Evolutionary conservation across 2,888 invertebrate genomes (phyloP), one percentile per base, ranked within the genome.

Genomic region (Limenitis camilla): DNA sequence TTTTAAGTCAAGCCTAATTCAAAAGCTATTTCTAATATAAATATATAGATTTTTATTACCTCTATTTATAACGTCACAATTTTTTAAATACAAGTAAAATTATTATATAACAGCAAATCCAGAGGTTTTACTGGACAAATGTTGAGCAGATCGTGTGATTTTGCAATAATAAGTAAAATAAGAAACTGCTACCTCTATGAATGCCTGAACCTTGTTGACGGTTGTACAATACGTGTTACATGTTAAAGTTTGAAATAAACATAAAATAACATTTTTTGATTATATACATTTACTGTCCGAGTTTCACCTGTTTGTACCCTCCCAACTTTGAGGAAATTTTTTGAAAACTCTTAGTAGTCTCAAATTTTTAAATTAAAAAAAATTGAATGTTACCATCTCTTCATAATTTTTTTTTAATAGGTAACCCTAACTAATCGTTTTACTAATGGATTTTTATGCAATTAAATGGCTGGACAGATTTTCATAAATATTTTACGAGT

Each of bases 141-240:
- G 53, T 52, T 53, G 55, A 51, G 48, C 30, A 39, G 40, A 28
- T 10, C 35, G 42, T 52, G 51, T 47, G 53, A 49, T 53, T 50
- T 55, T 54, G 53, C 51, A 53, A 58, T 55, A 56, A 56, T 60
- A 54, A 58, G 59, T 74, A 75, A 73, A 65, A 68, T 73, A 76
- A 69, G 69, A 74, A 82, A 81, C 72, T 73, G 79, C 85, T 84
- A 85, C 85, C 85, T 85, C 85, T 76, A 67, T 72, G 66, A 77
- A 79, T 82, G 84, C 81, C 84, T 84, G 78, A 79, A 76, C 71
- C 74, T 77, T 77, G 78, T 76, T 68, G 77, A 74, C 66, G 73
- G 69, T 53, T 60, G 59, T 60, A 55, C 58, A 61, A 60, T 59
- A 51, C 56, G 55, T 64, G 64, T 64, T 58, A 58, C 47, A 58